Evolutionary conservation across 1,140 invertebrate species (phyloP), one percentile per base, ranked within the genome.

Genomic region (Scaptodrosophila lebanonensis): DNA sequence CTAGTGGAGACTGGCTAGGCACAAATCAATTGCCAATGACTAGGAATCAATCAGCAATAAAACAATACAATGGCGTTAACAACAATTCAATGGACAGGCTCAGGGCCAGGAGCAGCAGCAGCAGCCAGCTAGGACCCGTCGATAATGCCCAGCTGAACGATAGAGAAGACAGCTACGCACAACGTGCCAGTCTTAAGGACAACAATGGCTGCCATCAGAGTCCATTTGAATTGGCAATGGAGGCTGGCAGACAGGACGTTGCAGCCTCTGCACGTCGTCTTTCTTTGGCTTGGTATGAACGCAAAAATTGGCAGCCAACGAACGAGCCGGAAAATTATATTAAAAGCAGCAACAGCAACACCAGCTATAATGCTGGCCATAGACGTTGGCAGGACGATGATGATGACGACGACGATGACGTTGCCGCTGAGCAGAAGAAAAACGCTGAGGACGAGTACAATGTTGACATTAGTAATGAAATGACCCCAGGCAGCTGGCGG

Each of bases 401-500:
- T 11, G n/a, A 11, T 13, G 13, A 3, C 32, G 3, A 35, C 32
- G 13, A 35, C 39, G 33, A n/a, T n/a, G n/a, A 38, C 8, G 4
- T 12, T 9, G 2, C 11, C 35, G 17, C 2, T 16, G 15, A 38
- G 6, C 8, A 33, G 5, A 13, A 27, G 33, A 5, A 3, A 13
- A 38, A 5, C 36, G 3, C 12, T 36, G 25, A 30, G 20, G 20
- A 20, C 22, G 52, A 43, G 42, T 52, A 36, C 44, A 53, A 27
- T 82, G 75, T 75, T 75, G 76, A 82, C 75, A 70, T 67, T 82
- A 62, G 62, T 82, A 82, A 82, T 82, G 76, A 82, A 82, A 83
- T 71, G 54, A 76, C 76, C 70, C 57, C 77, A 66, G 59, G 76
- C 76, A 42, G 18, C 8, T 25, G 18, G 39, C 15, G 25, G 22